phyloP scores from a whole-genome alignment of 2,797 vertebrate species.

The Tinamus major region DNA sequence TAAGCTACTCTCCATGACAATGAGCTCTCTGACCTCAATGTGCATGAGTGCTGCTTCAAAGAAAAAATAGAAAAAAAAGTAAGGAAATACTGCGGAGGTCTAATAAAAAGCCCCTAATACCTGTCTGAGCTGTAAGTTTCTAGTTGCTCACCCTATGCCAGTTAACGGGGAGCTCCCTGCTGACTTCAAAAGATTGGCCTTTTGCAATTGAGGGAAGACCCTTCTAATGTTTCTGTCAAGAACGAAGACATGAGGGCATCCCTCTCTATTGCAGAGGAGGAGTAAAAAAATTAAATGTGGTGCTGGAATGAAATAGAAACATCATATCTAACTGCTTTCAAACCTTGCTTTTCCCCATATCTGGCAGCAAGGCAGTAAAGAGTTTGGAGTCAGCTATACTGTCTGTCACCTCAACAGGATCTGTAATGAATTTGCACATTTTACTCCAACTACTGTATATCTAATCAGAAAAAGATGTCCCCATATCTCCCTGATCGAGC shows the following conservation, averaged over 20 bases:
- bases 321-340: slow-evolving; percentile 35
- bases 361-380: slow-evolving; percentile 57
- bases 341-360: slow-evolving; percentile 52
- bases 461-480: slow-evolving; percentile 98
- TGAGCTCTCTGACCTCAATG: not conserved
- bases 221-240: slow-evolving; percentile 28
- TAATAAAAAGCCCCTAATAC: slow-evolving; percentile 38
- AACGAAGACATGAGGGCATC: slow-evolving; percentile 29
- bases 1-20: not conserved
- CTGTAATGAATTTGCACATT: slow-evolving; percentile 93
- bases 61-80: not conserved
- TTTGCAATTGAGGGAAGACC: slow-evolving; percentile 57
- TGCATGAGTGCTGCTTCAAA: not conserved
- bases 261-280: slow-evolving; percentile 52
- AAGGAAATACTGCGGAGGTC: not conserved
- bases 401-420: slow-evolving; percentile 81
- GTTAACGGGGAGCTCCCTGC: slow-evolving; percentile 35
- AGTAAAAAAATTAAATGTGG: slow-evolving; percentile 34
- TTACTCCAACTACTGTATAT: slow-evolving; percentile 91
- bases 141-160: not conserved
- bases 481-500: slow-evolving; percentile 80
- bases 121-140: slow-evolving; percentile 36
- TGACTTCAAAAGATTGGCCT: slow-evolving; percentile 62
- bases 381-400: slow-evolving; percentile 58
- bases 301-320: slow-evolving; percentile 50